Evolutionary conservation across 2,888 invertebrate genomes (phyloP).

Genomic region (Eucera pruinosa): DNA sequence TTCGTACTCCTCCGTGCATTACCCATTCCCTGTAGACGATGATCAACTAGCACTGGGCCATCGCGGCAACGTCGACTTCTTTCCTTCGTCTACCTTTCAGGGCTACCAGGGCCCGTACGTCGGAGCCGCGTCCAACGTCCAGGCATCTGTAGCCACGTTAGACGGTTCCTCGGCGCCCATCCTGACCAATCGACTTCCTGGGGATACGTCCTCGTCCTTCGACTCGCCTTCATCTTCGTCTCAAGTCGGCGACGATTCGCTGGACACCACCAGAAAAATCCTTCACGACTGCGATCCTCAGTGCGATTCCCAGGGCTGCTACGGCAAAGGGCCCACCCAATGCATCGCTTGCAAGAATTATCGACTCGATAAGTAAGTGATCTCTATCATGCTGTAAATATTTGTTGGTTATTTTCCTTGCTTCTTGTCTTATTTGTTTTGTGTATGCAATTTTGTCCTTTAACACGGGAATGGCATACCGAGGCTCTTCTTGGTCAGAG

Average conservation of each 20-base stretch:
- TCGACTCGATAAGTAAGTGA: slow-evolving; percentile 91
- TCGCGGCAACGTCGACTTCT: slow-evolving; percentile 88
- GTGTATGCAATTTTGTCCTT: too few species aligned
- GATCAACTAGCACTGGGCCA: slow-evolving; percentile 84
- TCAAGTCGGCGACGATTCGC: slow-evolving; percentile 75
- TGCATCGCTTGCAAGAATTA: slow-evolving; percentile 93
- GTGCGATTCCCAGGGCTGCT: slow-evolving; percentile 94
- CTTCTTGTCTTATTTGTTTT: too few species aligned
- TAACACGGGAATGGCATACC: too few species aligned
- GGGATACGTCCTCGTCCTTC: slow-evolving; percentile 72
- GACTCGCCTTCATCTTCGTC: slow-evolving; percentile 73
- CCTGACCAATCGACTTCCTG: slow-evolving; percentile 79
- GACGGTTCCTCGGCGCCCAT: slow-evolving; percentile 86
- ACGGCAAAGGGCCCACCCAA: slow-evolving; percentile 93
- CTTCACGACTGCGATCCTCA: slow-evolving; percentile 92
- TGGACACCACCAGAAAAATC: slow-evolving; percentile 77
- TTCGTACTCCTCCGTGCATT: slow-evolving; percentile 79
- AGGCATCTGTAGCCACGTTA: slow-evolving; percentile 90
- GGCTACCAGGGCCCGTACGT: slow-evolving; percentile 92
- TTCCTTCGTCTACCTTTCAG: slow-evolving; percentile 88
- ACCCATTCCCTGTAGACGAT: slow-evolving; percentile 87
- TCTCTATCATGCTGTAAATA: too few species aligned
- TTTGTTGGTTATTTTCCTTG: neutral
- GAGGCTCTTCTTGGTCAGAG: too few species aligned
- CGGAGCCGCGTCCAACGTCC: slow-evolving; percentile 91